Percentiles rank a stretch among this genome's conserved stretches.
Conservation (phyloP, 1,140 invertebrate species). For the Lepidurus packardi region DNA sequence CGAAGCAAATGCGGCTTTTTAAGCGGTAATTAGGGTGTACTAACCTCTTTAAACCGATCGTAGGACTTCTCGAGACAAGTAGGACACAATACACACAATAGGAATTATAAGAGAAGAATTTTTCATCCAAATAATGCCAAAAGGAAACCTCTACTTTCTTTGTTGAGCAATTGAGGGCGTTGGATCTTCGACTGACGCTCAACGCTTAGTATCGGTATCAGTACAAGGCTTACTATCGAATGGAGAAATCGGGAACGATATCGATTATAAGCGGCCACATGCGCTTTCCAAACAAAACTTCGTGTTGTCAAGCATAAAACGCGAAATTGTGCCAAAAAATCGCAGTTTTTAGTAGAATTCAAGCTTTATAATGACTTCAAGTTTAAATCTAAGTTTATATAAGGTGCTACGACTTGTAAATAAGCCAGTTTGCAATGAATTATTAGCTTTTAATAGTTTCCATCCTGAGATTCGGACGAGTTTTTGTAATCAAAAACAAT, state of each 20-base stretch:
- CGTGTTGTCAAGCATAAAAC: neutral
- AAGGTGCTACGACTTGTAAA: too few relatives aligned
- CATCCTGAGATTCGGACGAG: too few relatives aligned
- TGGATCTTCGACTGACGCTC: conserved; percentile 12
- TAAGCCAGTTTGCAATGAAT: too few relatives aligned
- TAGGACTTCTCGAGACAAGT: neutral
- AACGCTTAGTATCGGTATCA: neutral
- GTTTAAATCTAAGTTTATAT: too few relatives aligned
- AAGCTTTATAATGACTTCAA: too few relatives aligned
- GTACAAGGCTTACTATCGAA: neutral
- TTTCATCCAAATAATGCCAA: too few relatives aligned
- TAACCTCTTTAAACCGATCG: neutral
- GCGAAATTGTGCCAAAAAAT: too few relatives aligned
- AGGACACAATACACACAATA: too few relatives aligned
- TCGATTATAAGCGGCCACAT: neutral
- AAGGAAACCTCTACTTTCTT: neutral
- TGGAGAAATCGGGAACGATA: neutral
- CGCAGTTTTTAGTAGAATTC: too few relatives aligned
- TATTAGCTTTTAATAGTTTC: too few relatives aligned
- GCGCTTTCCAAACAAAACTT: neutral
- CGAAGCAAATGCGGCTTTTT: neutral
- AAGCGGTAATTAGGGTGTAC: neutral
- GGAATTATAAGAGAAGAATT: too few relatives aligned
- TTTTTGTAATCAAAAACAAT: neutral
- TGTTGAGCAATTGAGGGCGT: conserved; percentile 21